phyloP scores from a whole-genome alignment of 2,113 vertebrate species.

The Vimba vimba region DNA sequence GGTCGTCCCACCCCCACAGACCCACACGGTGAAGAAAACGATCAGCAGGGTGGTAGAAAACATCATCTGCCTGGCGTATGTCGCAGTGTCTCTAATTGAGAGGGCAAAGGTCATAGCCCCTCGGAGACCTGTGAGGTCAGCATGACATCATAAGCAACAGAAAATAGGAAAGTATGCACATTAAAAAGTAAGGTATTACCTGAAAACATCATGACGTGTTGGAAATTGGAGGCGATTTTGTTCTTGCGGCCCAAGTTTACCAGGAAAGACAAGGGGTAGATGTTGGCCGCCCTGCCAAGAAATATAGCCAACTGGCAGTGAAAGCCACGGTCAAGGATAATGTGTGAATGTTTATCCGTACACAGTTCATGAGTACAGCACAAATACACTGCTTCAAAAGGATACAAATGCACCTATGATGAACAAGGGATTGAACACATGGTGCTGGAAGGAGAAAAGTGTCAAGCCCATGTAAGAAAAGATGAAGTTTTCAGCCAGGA shows the following conservation, averaged over 20 bases:
- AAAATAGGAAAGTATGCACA: background rate
- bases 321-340: slow-evolving; percentile 77
- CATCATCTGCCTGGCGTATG: slow-evolving; percentile 95
- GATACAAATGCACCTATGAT: slow-evolving; percentile 96
- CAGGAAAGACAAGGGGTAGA: slow-evolving; percentile 95
- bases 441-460: slow-evolving; percentile 96
- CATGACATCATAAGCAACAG: background rate
- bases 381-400: slow-evolving; percentile 61
- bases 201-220: slow-evolving; percentile 99
- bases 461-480: slow-evolving; percentile 99
- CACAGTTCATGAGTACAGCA: background rate
- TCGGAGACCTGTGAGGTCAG: slow-evolving; percentile 82
- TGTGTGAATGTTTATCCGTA: background rate
- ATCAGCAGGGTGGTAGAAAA: slow-evolving; percentile 95
- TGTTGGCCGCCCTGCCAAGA: slow-evolving; percentile 94
- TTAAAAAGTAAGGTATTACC: slow-evolving; percentile 71
- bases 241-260: slow-evolving; percentile 94
- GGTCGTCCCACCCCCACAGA: slow-evolving; percentile 93
- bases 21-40: slow-evolving; percentile 96
- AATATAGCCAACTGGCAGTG: slow-evolving; percentile 88
- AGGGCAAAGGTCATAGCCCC: slow-evolving; percentile 97
- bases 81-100: slow-evolving; percentile 93
- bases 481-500: slow-evolving; percentile 98
- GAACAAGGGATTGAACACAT: slow-evolving; percentile 92
- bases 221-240: slow-evolving; percentile 91